Percentiles rank a stretch among this genome's conserved stretches.
phyloP scores from a whole-genome alignment of 1,140 invertebrate genomes.

The Akabosia matsudoensis region DNA sequence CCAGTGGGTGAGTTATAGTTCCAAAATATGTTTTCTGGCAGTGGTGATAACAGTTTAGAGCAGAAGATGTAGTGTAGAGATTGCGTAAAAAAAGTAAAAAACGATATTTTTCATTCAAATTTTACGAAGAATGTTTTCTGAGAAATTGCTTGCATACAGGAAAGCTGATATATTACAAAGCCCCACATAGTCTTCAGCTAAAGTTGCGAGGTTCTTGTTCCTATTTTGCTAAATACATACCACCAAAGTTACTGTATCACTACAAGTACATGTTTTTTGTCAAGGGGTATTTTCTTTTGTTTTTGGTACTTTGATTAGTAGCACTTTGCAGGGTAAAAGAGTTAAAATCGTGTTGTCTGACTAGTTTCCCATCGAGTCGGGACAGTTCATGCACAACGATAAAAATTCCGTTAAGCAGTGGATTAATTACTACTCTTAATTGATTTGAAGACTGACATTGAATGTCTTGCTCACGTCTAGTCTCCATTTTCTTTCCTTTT shows the following conservation, averaged over 20 bases:
- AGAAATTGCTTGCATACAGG: too few relatives aligned
- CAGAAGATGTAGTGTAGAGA: not conserved
- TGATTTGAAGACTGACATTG: slow-evolving; percentile 22
- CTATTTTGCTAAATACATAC: not conserved
- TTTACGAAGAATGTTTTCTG: too few relatives aligned
- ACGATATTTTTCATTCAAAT: too few relatives aligned
- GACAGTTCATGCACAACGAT: slow-evolving; percentile 14
- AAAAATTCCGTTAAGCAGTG: slow-evolving; percentile 16
- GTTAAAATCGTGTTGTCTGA: slow-evolving; percentile 13
- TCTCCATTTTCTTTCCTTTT: too few relatives aligned
- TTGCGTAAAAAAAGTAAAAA: too few relatives aligned
- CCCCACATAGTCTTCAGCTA: too few relatives aligned
- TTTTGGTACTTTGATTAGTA: not conserved
- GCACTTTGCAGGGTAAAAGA: not conserved
- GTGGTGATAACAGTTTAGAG: not conserved
- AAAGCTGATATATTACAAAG: too few relatives aligned
- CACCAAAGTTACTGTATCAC: not conserved
- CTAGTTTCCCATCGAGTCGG: slow-evolving; percentile 6
- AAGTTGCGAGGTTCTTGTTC: not conserved
- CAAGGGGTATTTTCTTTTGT: not conserved
- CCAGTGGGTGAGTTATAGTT: not conserved
- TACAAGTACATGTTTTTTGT: not conserved
- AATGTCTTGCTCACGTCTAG: slow-evolving; percentile 15
- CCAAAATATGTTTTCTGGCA: not conserved
- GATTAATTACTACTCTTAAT: slow-evolving; percentile 24